Percentiles rank a stretch among this genome's conserved stretches.
Conservation (phyloP, 1,140 invertebrate genomes). For the Mactra quadrangularis region DNA sequence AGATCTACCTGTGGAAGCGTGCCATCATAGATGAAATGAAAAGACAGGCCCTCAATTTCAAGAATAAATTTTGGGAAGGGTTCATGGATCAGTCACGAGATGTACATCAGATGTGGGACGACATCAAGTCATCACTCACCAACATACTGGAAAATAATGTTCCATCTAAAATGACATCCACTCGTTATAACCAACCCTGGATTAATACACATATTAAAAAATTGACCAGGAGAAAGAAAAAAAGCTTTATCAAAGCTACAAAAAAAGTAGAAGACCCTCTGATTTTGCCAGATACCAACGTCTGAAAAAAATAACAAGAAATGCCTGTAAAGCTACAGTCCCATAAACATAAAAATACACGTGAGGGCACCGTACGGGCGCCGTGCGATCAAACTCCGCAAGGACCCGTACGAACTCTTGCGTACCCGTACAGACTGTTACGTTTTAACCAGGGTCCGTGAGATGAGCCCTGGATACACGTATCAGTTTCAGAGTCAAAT, state of each 20-base stretch:
- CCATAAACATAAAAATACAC: too few relatives aligned
- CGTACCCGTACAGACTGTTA: too few relatives aligned
- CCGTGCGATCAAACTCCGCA: too few relatives aligned
- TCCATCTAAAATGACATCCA: not conserved
- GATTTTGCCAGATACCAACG: too few relatives aligned
- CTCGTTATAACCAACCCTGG: conserved; percentile 16
- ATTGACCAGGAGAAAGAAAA: not conserved
- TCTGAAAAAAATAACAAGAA: too few relatives aligned
- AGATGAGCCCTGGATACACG: too few relatives aligned
- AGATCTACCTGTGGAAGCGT: conserved; percentile 2
- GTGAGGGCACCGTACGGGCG: too few relatives aligned
- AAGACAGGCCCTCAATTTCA: not conserved
- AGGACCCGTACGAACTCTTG: too few relatives aligned
- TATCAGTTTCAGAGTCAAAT: too few relatives aligned
- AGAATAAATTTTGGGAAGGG: not conserved
- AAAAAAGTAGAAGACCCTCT: not conserved
- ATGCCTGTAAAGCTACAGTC: too few relatives aligned
- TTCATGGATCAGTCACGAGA: not conserved
- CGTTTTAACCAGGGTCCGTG: too few relatives aligned
- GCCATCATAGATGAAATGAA: not conserved
- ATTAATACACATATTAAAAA: not conserved
- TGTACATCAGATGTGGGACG: not conserved
- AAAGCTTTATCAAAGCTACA: not conserved
- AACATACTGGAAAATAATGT: not conserved
- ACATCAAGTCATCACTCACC: not conserved